Conservation (phyloP, 2,113 vertebrate genomes). For the Silurus glanis region DNA sequence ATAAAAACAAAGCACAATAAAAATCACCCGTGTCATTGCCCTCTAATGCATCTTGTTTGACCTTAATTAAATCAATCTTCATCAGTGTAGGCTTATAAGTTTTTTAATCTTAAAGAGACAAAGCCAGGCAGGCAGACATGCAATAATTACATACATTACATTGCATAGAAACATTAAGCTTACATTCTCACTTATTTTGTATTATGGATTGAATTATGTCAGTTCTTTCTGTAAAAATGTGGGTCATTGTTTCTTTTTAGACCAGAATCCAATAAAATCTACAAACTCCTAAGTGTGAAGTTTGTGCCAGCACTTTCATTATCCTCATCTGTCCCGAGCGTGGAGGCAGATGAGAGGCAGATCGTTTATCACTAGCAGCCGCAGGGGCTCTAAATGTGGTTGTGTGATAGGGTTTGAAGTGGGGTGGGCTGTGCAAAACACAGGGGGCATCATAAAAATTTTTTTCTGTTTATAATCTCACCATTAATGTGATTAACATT, state of each 20-base stretch:
- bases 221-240: not conserved
- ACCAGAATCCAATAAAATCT: not conserved
- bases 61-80: not conserved
- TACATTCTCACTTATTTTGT: not conserved
- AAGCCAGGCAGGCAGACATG: not conserved
- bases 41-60: not conserved
- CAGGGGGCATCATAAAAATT: constrained; percentile 14
- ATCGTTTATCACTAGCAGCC: constrained; percentile 47
- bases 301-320: constrained; percentile 20
- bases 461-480: constrained; percentile 21
- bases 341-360: constrained; percentile 44
- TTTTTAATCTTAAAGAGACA: not conserved
- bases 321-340: constrained; percentile 29
- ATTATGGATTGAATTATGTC: not conserved
- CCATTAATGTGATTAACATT: not conserved
- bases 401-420: constrained; percentile 48
- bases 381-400: constrained; percentile 37
- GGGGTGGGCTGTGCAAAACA: constrained; percentile 30
- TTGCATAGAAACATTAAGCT: not conserved
- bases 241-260: not conserved
- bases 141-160: not conserved
- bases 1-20: not conserved
- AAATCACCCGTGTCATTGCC: constrained; percentile 4
- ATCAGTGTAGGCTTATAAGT: not conserved
- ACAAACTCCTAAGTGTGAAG: constrained; percentile 7